phyloP scores from a whole-genome alignment of 2,797 vertebrate species.

The Xenopus petersii region DNA sequence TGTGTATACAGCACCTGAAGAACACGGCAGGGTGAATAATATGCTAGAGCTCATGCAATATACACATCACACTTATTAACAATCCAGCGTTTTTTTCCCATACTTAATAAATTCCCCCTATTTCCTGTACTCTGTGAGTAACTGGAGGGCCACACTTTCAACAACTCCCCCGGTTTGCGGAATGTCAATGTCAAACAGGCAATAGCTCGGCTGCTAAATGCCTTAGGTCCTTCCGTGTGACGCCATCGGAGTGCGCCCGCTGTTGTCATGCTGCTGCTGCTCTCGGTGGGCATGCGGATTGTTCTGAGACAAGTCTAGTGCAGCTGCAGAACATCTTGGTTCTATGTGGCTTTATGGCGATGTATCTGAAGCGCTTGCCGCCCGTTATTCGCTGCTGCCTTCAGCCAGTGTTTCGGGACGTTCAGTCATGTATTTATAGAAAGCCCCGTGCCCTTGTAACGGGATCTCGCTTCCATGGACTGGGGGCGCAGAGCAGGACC shows the following conservation, averaged over 20 bases:
- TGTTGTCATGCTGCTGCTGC: constrained; percentile 8
- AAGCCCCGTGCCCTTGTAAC: constrained; percentile 35
- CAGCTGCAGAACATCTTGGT: neutral
- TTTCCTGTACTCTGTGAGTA: too few species aligned
- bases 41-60: too few species aligned
- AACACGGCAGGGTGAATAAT: too few species aligned
- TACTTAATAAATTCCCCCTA: too few species aligned
- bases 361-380: constrained; percentile 14
- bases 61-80: too few species aligned
- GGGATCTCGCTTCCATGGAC: neutral
- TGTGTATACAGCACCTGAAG: too few species aligned
- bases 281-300: neutral
- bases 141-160: too few species aligned
- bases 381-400: constrained; percentile 6
- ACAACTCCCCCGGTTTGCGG: too few species aligned
- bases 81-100: too few species aligned
- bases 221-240: neutral
- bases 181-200: constrained; percentile 36
- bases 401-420: neutral
- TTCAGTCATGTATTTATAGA: neutral
- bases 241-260: constrained; percentile 12
- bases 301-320: neutral
- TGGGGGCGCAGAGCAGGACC: neutral
- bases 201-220: neutral
- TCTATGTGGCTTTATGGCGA: constrained; percentile 9